These are phyloP conservation scores for Lithophane semibrunnea DNA, from an alignment of 2,888 invertebrate species.

Conservation along the genomic window DNA sequence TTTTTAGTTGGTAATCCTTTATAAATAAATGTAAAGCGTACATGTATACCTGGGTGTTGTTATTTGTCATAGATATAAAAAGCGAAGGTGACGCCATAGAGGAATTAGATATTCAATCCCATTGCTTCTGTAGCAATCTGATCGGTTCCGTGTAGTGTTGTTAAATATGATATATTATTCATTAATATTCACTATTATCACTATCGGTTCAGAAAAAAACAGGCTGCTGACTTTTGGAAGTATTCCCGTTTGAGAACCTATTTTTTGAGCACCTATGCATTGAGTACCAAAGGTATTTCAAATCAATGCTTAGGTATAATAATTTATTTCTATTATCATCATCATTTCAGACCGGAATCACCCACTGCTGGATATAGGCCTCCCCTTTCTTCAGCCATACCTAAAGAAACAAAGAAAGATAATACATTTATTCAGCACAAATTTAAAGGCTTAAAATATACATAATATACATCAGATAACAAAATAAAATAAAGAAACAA, in stretches of 20 bases:
- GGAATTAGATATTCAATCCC: constrained; percentile 48
- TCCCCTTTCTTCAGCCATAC: no score
- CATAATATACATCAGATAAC: no score
- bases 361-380: not conserved
- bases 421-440: no score
- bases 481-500: no score
- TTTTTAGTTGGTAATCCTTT: not conserved
- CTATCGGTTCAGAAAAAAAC: not conserved
- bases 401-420: no score
- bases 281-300: no score
- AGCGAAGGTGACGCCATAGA: constrained; percentile 42
- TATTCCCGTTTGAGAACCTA: no score
- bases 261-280: no score
- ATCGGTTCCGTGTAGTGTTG: constrained; percentile 45
- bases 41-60: constrained; percentile 1
- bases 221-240: not conserved
- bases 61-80: constrained; percentile 47
- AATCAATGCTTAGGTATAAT: no score
- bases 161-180: constrained; percentile 11
- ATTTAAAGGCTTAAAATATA: no score
- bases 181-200: not conserved
- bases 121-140: constrained; percentile 36
- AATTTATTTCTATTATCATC: not conserved
- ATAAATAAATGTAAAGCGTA: constrained; percentile 1
- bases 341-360: not conserved